Evolutionary conservation across 1,140 invertebrate species (phyloP).

Genomic region (Myzus persicae): DNA sequence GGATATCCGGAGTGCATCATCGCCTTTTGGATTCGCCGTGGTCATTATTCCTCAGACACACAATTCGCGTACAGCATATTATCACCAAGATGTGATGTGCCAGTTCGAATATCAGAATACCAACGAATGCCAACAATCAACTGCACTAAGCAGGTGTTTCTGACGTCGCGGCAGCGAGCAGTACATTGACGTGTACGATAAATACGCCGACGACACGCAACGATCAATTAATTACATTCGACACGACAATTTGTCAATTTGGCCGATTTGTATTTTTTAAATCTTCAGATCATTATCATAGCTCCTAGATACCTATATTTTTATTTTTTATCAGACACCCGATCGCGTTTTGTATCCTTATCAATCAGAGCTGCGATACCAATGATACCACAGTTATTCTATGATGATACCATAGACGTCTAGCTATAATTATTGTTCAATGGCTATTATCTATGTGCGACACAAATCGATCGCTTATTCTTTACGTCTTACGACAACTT

Average conservation of each 20-base stretch:
- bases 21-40: neutral
- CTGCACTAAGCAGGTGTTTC: neutral
- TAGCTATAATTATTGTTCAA: too few relatives aligned
- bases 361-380: neutral
- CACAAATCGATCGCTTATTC: too few relatives aligned
- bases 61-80: neutral
- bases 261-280: neutral
- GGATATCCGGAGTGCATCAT: conserved; percentile 41
- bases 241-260: neutral
- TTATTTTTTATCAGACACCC: neutral
- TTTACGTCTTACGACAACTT: too few relatives aligned
- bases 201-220: neutral
- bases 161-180: neutral
- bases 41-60: neutral
- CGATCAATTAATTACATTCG: conserved; percentile 13
- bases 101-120: neutral
- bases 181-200: neutral
- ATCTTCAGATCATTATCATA: neutral
- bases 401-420: too few relatives aligned
- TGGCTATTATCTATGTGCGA: too few relatives aligned
- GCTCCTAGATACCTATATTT: neutral
- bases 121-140: neutral
- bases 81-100: neutral
- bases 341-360: neutral
- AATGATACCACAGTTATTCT: too few relatives aligned